A percentile compares a stretch with the other conserved stretches of the same genome.
Evolutionary conservation across 2,113 vertebrate genomes (phyloP).

Genomic region (Chaetodon auriga): DNA sequence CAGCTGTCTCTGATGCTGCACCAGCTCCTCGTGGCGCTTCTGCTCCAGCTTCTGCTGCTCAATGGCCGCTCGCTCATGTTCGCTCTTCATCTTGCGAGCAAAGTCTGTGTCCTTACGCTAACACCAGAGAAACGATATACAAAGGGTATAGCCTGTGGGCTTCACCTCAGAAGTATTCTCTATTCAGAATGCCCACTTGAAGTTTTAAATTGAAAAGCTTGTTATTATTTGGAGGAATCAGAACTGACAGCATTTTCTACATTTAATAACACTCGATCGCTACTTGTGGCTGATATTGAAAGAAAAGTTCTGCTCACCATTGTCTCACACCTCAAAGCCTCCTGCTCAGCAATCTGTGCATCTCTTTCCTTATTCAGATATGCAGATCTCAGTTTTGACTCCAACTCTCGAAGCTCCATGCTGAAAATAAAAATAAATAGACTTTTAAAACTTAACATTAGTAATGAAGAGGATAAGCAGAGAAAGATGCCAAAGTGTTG

Average conservation of each 20-base stretch:
- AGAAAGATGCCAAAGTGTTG: not conserved
- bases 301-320: slow-evolving; percentile 83
- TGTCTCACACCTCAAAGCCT: slow-evolving; percentile 85
- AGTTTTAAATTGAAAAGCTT: not conserved
- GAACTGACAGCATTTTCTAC: not conserved
- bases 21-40: slow-evolving; percentile 79
- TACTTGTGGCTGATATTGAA: not conserved
- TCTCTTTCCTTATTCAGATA: slow-evolving; percentile 92
- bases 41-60: slow-evolving; percentile 84
- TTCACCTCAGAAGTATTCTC: not conserved
- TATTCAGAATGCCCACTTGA: not conserved
- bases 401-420: slow-evolving; percentile 91
- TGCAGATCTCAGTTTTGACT: slow-evolving; percentile 89
- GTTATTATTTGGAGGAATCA: not conserved
- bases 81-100: slow-evolving; percentile 84
- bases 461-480: not conserved
- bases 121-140: not conserved
- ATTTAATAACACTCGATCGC: not conserved
- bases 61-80: slow-evolving; percentile 71
- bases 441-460: not conserved
- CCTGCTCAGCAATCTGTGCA: slow-evolving; percentile 93
- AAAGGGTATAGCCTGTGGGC: not conserved
- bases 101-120: slow-evolving; percentile 89
- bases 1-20: slow-evolving; percentile 87
- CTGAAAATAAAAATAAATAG: slow-evolving; percentile 77